A percentile compares a stretch with the other conserved stretches of the same genome.
Conservation (phyloP, 2,113 vertebrate genomes). For the Pogona vitticeps region DNA sequence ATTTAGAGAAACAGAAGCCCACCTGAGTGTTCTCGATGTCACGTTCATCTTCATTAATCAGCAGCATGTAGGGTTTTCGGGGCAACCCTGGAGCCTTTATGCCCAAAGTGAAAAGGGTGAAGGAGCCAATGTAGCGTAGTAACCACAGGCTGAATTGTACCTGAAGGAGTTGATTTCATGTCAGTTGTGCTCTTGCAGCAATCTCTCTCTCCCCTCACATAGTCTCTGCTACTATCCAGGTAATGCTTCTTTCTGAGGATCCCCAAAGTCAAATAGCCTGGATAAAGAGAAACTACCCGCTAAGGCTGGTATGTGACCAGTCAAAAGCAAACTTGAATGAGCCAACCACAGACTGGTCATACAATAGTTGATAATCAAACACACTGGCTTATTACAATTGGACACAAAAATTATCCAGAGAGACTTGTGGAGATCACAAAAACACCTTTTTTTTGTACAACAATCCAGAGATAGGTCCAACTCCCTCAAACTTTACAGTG, state of each 20-base stretch:
- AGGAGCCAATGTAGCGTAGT: slow-evolving; percentile 82
- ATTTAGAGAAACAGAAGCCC: background rate
- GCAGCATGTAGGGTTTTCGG: slow-evolving; percentile 85
- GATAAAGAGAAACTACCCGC: background rate
- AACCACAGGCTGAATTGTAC: slow-evolving; percentile 87
- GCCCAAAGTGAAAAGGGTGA: slow-evolving; percentile 87
- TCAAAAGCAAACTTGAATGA: background rate
- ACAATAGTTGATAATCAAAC: background rate
- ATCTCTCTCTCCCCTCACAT: background rate
- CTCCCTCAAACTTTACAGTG: background rate
- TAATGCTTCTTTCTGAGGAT: background rate
- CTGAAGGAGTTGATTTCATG: slow-evolving; percentile 60
- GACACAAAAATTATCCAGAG: background rate
- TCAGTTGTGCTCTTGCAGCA: background rate
- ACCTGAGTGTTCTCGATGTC: slow-evolving; percentile 87
- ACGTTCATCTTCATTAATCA: slow-evolving; percentile 89
- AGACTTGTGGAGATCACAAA: background rate
- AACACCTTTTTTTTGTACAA: background rate
- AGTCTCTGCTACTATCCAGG: background rate
- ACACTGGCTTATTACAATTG: background rate
- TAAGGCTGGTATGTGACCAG: background rate
- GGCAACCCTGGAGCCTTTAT: slow-evolving; percentile 91
- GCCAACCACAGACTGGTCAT: background rate
- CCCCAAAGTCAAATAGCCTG: background rate
- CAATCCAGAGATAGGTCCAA: background rate